These are phyloP conservation scores for Heliconius hewitsoni DNA, from an alignment of 1,140 invertebrate species.

Conservation along the genomic window DNA sequence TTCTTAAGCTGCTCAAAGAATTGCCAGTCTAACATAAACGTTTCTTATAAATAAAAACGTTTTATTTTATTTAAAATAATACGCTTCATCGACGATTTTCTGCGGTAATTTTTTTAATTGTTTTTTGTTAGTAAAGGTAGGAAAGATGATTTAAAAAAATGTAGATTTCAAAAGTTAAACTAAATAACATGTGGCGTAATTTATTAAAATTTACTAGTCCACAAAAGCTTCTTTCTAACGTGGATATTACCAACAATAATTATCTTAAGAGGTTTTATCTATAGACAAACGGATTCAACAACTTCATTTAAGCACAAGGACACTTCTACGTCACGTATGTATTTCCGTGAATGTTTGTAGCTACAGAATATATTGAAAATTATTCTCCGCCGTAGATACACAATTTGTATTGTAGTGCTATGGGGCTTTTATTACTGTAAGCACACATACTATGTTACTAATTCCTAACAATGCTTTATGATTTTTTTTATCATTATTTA, in stretches of 20 bases:
- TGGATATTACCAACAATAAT: not conserved
- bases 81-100: not conserved
- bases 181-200: too few relatives aligned
- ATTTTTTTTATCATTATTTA: not conserved
- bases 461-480: not conserved
- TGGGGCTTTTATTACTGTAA: not conserved
- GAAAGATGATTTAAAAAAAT: too few relatives aligned
- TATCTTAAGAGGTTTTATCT: not conserved
- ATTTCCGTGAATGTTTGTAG: not conserved
- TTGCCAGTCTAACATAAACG: not conserved
- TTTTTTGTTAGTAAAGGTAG: not conserved
- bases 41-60: not conserved
- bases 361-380: not conserved
- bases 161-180: too few relatives aligned
- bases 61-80: conserved; percentile 8
- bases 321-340: conserved; percentile 7
- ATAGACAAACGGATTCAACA: not conserved
- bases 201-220: too few relatives aligned
- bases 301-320: conserved; percentile 10
- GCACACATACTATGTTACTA: not conserved
- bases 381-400: not conserved
- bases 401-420: not conserved
- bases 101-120: not conserved
- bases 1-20: conserved; percentile 26
- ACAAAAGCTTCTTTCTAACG: not conserved